Conservation (phyloP, 2,888 invertebrate species). For the Rapana venosa region DNA sequence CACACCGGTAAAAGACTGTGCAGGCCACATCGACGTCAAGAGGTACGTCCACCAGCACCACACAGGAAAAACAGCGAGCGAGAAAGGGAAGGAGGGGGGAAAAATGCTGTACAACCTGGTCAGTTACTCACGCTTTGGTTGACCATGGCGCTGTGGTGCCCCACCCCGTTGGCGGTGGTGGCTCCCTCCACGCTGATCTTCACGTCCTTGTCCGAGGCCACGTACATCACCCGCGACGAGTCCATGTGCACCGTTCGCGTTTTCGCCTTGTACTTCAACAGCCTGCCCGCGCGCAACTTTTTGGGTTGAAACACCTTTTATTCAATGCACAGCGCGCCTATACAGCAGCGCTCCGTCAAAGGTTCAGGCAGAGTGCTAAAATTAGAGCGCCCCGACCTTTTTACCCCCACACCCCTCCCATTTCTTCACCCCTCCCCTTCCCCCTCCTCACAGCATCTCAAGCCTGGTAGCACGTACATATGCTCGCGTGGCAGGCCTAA, state of each 20-base stretch:
- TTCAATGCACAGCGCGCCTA: no score
- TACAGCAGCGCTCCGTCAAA: no score
- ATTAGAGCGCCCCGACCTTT: no score
- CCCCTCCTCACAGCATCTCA: no score
- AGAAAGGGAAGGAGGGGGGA: not conserved
- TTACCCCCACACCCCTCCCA: no score
- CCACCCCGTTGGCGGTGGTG: constrained; percentile 71
- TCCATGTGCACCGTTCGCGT: constrained; percentile 71
- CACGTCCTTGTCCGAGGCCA: constrained; percentile 76
- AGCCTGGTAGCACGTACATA: no score
- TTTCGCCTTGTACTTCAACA: constrained; percentile 71
- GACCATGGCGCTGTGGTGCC: constrained; percentile 55
- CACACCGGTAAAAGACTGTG: not conserved
- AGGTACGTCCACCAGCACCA: not conserved
- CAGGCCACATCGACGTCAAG: not conserved
- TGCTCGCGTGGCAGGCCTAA: no score
- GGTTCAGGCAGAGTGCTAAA: no score
- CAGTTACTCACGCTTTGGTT: constrained; percentile 62
- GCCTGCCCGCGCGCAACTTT: constrained; percentile 56
- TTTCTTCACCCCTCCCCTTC: no score
- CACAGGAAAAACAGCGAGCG: not conserved
- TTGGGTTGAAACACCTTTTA: no score
- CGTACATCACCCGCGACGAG: constrained; percentile 71
- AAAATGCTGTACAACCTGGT: constrained; percentile 47
- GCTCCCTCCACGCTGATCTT: constrained; percentile 77